phyloP scores from a whole-genome alignment of 2,888 invertebrate species.

The Hesperia comma region DNA sequence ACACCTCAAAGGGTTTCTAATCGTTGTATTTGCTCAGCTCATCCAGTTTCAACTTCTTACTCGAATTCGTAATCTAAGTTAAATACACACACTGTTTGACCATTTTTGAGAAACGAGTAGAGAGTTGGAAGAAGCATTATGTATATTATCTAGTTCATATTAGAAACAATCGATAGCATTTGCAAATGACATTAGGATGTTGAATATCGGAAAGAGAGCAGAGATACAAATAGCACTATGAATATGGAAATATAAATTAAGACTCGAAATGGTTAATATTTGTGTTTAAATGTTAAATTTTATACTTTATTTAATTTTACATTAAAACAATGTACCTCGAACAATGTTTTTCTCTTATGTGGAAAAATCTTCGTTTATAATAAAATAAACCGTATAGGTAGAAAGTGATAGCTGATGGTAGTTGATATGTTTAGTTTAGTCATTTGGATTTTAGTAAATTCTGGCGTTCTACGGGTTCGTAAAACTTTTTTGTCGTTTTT shows the following conservation, averaged over 20 bases:
- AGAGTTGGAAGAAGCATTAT: constrained; percentile 4
- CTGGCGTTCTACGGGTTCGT: too few species aligned
- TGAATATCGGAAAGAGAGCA: not conserved
- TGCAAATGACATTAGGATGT: not conserved
- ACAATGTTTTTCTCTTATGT: too few species aligned
- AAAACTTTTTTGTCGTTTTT: too few species aligned
- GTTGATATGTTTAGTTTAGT: constrained; percentile 1
- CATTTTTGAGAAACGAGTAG: constrained; percentile 10
- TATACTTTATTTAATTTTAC: too few species aligned
- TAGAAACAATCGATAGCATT: too few species aligned
- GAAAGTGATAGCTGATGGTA: not conserved
- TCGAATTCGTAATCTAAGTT: constrained; percentile 47
- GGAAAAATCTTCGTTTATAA: too few species aligned
- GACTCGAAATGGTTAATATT: too few species aligned
- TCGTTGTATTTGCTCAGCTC: constrained; percentile 77
- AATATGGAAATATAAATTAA: too few species aligned
- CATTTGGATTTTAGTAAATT: not conserved
- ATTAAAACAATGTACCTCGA: too few species aligned
- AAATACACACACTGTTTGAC: constrained; percentile 41
- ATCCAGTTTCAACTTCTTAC: constrained; percentile 57
- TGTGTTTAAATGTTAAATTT: too few species aligned
- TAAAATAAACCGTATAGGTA: too few species aligned
- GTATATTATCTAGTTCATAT: not conserved
- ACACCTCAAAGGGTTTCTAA: constrained; percentile 55
- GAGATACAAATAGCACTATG: too few species aligned